Evolutionary conservation across 2,797 vertebrate genomes (phyloP), one percentile per base, ranked within the genome.

Genomic region (Phylloscopus collybita): DNA sequence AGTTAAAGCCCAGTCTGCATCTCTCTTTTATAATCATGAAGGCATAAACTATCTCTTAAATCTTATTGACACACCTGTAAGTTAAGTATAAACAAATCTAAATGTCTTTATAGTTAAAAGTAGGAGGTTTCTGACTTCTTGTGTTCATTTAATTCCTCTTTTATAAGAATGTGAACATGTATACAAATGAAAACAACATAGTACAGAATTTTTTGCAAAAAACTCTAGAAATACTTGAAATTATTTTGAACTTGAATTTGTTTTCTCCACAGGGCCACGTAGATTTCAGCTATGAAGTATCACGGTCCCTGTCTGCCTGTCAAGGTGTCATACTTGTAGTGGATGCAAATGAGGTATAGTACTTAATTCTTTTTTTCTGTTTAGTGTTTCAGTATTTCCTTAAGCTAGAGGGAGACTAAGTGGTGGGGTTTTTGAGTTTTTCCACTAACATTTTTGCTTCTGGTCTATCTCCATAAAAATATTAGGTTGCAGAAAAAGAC

Each of bases 261-360:
- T 74, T 96, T 92, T 95, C 70, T 96, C 62, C 61, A 16, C 87
- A 99, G 99, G 99, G 99, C 78, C 99, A 99, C 0, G 99, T 99
- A 56, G 99, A 99, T 98, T 99, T 99, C 98, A 99, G 97, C 97
- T 99, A 99, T 82, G 99, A 99, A 96, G 99, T 99, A 4, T 99
- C 99, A 27, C 98, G 99, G 19, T 99, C 99, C 0, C 97, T 99
- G 6, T 99, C 99, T 38, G 99, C 99, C 21, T 99, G 99, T 88
- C 99, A 99, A 92, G 99, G 99, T 59, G 99, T 99, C 91, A 97
- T 99, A 95, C 96, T 99, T 90, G 98, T 99, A 36, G 98, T 99
- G 4, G 99, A 99, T 96, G 99, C 99, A 91, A 99, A 99, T 97
- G 99, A 99, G 99, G 99, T 99, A 95, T 80, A 47, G 66, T 62